Evolutionary conservation across 2,888 invertebrate genomes (phyloP), one percentile per base, ranked within the genome.

Genomic region (Quadriops clusia): DNA sequence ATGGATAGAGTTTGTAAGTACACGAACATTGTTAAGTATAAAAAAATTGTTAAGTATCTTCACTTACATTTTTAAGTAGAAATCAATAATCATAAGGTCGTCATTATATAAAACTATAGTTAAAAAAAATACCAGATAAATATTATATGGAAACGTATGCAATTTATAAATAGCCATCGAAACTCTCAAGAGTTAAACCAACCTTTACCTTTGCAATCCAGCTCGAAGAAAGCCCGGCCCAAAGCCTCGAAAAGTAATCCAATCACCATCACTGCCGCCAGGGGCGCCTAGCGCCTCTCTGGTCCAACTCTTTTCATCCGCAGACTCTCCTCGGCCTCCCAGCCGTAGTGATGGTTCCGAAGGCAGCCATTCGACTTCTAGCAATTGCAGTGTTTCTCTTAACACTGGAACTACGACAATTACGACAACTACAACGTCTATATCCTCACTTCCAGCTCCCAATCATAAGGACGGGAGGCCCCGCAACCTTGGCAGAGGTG

Each of bases 401-500:
- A 17, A 33, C 5, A 32, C 34, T 5, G 15, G 30, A 9, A 32
- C 43, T 9, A 39, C 46, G 27, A 43, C 46, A 24, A 42, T 42
- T 23, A 41, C 44, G 23, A 41, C 45, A 10, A 38, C 41, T n/a
- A 37, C 41, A 12, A 36, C 40, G 25, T 42, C 44, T 4, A 33
- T 42, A 14, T 32, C 31, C 17, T 33, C 41, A 23, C 33, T 46
- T 27, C 44, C 43, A 7, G 39, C 44, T n/a, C 41, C 48, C 5
- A 57, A 54, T 43, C 57, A 60, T 39, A 77, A 85, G 39, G 86
- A 86, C 52, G 82, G 84, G 3, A 62, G 86, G 17, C 85, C 86
- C 1, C 69, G 86, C 6, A 86, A 87, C 61, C 67, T 87, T 14
- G 87, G 87, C 13, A 71, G 86, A 4, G 87, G 87, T 0, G 84